Evolutionary conservation across 1,140 invertebrate genomes (phyloP).

Genomic region (Saccostrea glomerata): DNA sequence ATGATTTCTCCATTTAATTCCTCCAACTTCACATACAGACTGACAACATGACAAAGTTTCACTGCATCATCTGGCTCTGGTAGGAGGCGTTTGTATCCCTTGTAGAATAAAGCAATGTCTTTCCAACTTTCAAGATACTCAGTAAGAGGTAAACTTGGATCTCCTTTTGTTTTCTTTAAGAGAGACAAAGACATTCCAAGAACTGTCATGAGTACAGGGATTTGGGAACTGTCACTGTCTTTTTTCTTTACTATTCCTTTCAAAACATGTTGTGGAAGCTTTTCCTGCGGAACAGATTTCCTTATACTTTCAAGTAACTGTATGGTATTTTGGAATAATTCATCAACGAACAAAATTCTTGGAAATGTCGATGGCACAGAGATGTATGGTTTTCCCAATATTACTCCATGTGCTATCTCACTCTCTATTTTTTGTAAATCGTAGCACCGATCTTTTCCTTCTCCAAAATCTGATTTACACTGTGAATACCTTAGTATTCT

Average conservation of each 20-base stretch:
- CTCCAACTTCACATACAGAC: conserved; percentile 46
- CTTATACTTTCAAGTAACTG: conserved; percentile 13
- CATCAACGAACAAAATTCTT: conserved; percentile 45
- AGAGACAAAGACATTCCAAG: conserved; percentile 51
- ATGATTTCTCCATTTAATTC: conserved; percentile 47
- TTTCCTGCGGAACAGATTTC: conserved; percentile 34
- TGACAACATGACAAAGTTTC: conserved; percentile 50
- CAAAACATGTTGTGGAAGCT: conserved; percentile 21
- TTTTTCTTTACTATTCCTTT: conserved; percentile 37
- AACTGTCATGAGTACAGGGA: conserved; percentile 38
- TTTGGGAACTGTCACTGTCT: conserved; percentile 34
- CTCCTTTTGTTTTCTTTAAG: conserved; percentile 49
- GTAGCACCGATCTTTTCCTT: conserved; percentile 36
- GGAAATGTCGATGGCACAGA: not conserved
- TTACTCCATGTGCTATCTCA: conserved; percentile 35
- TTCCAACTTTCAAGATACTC: conserved; percentile 53
- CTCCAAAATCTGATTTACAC: conserved; percentile 36
- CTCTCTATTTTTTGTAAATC: conserved; percentile 51
- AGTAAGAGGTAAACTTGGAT: conserved; percentile 29
- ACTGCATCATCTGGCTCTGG: conserved; percentile 48
- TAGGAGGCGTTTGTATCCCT: conserved; percentile 37
- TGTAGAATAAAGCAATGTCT: conserved; percentile 28
- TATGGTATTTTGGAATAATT: conserved; percentile 51
- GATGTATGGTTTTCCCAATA: conserved; percentile 45
- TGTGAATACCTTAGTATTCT: conserved; percentile 46